Conservation (phyloP, 1,140 invertebrate genomes). For the Lasioglossum albipes region DNA sequence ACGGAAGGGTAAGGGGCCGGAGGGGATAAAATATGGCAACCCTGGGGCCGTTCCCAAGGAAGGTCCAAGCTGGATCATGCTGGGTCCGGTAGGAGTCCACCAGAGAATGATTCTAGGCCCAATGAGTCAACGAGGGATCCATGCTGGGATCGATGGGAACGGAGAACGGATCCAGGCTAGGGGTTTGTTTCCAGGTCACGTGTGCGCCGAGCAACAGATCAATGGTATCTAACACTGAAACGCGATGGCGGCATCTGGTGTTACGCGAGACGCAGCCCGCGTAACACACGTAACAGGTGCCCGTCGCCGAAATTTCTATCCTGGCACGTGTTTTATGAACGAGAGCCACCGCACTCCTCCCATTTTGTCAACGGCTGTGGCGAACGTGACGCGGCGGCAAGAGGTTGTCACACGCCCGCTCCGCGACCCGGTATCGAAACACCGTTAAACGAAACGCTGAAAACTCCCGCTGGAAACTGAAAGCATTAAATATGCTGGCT, state of each 20-base stretch:
- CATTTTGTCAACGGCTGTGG: slow-evolving; percentile 59
- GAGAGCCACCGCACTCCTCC: background rate
- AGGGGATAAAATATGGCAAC: too few species aligned
- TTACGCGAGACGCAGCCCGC: slow-evolving; percentile 30
- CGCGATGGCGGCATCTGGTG: slow-evolving; percentile 23
- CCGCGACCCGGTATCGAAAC: slow-evolving; percentile 1
- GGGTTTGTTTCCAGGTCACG: background rate
- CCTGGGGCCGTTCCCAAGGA: too few species aligned
- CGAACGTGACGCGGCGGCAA: slow-evolving; percentile 54
- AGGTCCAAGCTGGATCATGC: too few species aligned
- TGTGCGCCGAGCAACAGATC: background rate
- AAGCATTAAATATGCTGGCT: slow-evolving; percentile 11
- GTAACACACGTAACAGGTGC: slow-evolving; percentile 67
- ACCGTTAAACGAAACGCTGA: slow-evolving; percentile 28
- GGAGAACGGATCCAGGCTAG: too few species aligned
- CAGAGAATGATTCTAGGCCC: too few species aligned
- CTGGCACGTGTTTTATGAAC: slow-evolving; percentile 59
- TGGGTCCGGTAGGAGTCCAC: too few species aligned
- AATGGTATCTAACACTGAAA: background rate
- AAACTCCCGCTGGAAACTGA: slow-evolving; percentile 4
- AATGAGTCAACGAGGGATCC: too few species aligned
- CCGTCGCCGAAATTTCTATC: slow-evolving; percentile 38
- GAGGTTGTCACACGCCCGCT: slow-evolving; percentile 7
- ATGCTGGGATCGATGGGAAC: too few species aligned
- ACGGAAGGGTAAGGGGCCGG: too few species aligned